These are phyloP conservation scores for Eupithecia vulgata DNA, from an alignment of 2,888 invertebrate genomes.

Conservation along the genomic window DNA sequence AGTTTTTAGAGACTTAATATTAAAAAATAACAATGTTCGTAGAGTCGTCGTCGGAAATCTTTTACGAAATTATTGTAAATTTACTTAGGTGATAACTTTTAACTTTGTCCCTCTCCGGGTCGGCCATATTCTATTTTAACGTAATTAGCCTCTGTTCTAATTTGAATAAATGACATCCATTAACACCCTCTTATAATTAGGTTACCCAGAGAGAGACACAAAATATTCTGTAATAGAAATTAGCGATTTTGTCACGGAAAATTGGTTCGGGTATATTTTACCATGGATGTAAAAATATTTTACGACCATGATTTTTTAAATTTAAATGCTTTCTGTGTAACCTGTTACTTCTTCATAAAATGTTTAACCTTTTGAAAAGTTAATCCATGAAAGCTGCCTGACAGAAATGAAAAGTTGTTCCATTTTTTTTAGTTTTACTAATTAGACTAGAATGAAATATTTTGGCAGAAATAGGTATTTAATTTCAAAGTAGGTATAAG, in stretches of 20 bases:
- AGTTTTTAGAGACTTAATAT: background rate
- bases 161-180: constrained; percentile 1
- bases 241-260: background rate
- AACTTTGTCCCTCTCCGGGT: background rate
- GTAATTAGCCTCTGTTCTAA: background rate
- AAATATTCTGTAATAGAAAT: background rate
- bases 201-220: constrained; percentile 1
- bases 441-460: too few relatives aligned
- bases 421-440: too few relatives aligned
- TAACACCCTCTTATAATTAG: constrained; percentile 5
- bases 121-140: background rate
- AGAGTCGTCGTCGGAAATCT: background rate
- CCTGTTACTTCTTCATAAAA: background rate
- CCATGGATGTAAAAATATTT: background rate
- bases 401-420: background rate
- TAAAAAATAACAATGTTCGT: background rate
- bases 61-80: background rate
- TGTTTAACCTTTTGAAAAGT: background rate
- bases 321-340: background rate
- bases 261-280: background rate
- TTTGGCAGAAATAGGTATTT: too few relatives aligned
- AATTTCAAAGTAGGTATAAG: too few relatives aligned
- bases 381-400: background rate
- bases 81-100: constrained; percentile 1
- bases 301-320: background rate